Evolutionary conservation across 1,140 invertebrate genomes (phyloP).

Genomic region (Drosophila rufa): DNA sequence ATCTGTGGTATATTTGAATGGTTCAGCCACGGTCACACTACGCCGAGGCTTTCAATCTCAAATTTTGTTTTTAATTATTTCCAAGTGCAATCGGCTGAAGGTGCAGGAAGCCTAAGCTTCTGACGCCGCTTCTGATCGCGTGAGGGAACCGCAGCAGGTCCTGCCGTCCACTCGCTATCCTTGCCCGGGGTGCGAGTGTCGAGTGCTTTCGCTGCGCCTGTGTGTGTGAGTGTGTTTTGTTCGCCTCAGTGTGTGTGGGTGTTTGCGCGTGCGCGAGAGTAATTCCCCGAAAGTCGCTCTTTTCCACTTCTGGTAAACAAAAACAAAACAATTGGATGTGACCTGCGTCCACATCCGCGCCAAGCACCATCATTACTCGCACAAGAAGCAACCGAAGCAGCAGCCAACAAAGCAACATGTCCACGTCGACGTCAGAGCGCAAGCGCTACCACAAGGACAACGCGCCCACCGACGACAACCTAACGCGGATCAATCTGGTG

Average conservation of each 20-base stretch:
- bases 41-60: constrained; percentile 9
- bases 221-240: constrained; percentile 37
- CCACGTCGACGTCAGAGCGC: constrained; percentile 64
- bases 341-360: constrained; percentile 17
- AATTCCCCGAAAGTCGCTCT: constrained; percentile 25
- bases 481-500: constrained; percentile 78
- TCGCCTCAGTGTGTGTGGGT: constrained; percentile 5
- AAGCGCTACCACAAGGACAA: constrained; percentile 84
- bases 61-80: constrained; percentile 23
- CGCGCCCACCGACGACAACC: constrained; percentile 77
- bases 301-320: constrained; percentile 26
- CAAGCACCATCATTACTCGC: constrained; percentile 6
- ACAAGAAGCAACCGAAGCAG: constrained; percentile 1
- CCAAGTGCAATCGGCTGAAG: constrained; percentile 3
- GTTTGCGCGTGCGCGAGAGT: constrained; percentile 9
- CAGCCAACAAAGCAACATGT: constrained; percentile 56
- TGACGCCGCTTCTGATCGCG: constrained; percentile 1
- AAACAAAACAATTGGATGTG: constrained; percentile 36
- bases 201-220: constrained; percentile 13
- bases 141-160: constrained; percentile 13
- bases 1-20: background rate
- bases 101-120: background rate
- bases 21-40: constrained; percentile 3
- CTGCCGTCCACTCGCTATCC: constrained; percentile 20
- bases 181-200: constrained; percentile 11